phyloP scores from a whole-genome alignment of 2,113 vertebrate genomes.

The Scomber colias region DNA sequence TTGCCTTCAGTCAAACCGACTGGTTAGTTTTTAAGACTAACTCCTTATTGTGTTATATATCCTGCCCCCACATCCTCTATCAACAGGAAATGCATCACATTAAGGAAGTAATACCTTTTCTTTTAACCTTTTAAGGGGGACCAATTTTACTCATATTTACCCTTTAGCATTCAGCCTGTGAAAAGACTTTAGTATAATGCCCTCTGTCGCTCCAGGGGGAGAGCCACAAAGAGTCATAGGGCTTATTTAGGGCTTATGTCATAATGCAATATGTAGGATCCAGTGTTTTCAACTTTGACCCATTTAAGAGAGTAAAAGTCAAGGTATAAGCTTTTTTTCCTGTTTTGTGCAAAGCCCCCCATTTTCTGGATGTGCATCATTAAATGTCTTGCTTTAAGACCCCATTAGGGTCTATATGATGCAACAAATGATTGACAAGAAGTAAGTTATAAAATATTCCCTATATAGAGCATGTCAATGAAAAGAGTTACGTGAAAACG shows the following conservation, averaged over 20 bases:
- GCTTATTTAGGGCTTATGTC: too few relatives aligned
- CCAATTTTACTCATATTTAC: not conserved
- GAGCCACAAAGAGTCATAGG: too few relatives aligned
- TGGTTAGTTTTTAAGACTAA: not conserved
- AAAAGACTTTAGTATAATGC: not conserved
- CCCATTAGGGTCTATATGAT: not conserved
- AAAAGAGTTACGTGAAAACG: not conserved
- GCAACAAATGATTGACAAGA: not conserved
- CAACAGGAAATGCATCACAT: conserved; percentile 9
- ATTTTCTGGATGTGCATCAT: too few relatives aligned
- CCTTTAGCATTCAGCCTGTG: not conserved
- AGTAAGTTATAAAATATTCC: not conserved
- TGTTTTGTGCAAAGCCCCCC: too few relatives aligned
- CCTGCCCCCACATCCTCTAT: conserved; percentile 6
- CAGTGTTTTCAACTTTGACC: not conserved
- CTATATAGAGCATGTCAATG: not conserved
- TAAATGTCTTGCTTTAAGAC: not conserved
- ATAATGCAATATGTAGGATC: too few relatives aligned
- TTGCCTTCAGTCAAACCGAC: not conserved
- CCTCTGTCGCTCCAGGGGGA: too few relatives aligned
- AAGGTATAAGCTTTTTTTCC: too few relatives aligned
- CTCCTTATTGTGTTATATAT: conserved; percentile 23
- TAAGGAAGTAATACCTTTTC: conserved; percentile 35
- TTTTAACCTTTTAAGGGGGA: conserved; percentile 5
- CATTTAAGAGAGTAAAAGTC: not conserved